Conservation (phyloP, 1,140 invertebrate species). For the Contarinia nasturtii region DNA sequence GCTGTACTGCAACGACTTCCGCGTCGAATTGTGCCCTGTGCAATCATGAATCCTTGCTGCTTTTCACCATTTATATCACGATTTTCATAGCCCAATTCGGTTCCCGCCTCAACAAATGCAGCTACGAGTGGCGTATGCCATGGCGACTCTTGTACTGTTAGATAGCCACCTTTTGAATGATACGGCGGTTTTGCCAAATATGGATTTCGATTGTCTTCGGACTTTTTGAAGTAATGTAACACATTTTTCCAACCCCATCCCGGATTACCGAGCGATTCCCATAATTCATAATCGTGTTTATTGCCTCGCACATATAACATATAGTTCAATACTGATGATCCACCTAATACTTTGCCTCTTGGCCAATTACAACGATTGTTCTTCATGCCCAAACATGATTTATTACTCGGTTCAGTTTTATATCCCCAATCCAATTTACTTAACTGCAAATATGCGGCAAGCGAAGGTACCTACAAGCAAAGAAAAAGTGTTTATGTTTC, state of each 20-base stretch:
- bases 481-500: no score
- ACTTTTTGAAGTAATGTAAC: constrained; percentile 76
- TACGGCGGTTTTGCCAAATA: constrained; percentile 51
- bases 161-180: constrained; percentile 50
- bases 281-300: constrained; percentile 70
- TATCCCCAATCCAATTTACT: constrained; percentile 83
- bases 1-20: constrained; percentile 77
- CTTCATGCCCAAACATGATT: constrained; percentile 57
- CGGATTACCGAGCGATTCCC: constrained; percentile 68
- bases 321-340: constrained; percentile 72
- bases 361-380: constrained; percentile 67
- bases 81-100: constrained; percentile 71
- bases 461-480: constrained; percentile 33
- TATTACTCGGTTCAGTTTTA: constrained; percentile 70
- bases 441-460: constrained; percentile 72
- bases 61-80: constrained; percentile 69
- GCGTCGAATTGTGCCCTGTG: constrained; percentile 70
- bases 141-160: constrained; percentile 68
- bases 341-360: constrained; percentile 67
- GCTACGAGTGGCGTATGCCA: constrained; percentile 63
- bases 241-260: constrained; percentile 83
- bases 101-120: constrained; percentile 69
- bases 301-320: constrained; percentile 82
- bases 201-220: constrained; percentile 72
- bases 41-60: constrained; percentile 73